These are phyloP conservation scores for Porites evermanni DNA, from an alignment of 92 coral and sea anemone species.

Conservation along the genomic window DNA sequence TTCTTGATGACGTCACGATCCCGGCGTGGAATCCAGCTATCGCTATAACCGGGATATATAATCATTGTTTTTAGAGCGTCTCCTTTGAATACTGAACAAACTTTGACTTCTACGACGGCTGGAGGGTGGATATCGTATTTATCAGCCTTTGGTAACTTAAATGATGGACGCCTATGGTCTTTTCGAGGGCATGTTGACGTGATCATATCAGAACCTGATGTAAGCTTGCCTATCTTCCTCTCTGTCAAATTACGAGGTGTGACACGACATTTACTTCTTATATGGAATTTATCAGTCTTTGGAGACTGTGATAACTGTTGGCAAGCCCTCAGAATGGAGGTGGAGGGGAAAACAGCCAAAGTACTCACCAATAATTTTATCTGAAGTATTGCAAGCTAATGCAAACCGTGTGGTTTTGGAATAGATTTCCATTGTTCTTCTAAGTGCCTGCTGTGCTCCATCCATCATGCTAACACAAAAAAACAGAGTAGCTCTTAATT, in stretches of 20 bases:
- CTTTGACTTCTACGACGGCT: conserved; percentile 23
- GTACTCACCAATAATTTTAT: conserved; percentile 93
- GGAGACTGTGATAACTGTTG: not conserved
- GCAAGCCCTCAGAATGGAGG: not conserved
- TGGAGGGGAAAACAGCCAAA: no score
- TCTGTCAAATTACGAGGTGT: not conserved
- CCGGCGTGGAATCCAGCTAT: conserved; percentile 18
- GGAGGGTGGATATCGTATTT: conserved; percentile 51
- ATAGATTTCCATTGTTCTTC: conserved; percentile 99
- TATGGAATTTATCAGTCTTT: not conserved
- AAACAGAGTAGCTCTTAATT: not conserved
- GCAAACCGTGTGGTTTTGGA: conserved; percentile 99
- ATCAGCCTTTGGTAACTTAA: conserved; percentile 56
- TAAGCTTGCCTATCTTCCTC: not conserved
- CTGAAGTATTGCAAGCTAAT: conserved; percentile 96
- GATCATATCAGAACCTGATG: not conserved
- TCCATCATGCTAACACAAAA: conserved; percentile 82
- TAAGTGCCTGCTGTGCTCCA: conserved; percentile 98
- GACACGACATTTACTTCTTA: not conserved
- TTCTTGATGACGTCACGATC: conserved; percentile 7
- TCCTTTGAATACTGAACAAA: conserved; percentile 42
- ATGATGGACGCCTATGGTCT: not conserved
- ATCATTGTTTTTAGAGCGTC: conserved; percentile 8
- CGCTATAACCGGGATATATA: conserved; percentile 8
- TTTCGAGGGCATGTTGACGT: not conserved